Base-by-base conservation (phyloP, 2,797 vertebrate genomes). In the Brachyrhaphis roseni region DNA sequence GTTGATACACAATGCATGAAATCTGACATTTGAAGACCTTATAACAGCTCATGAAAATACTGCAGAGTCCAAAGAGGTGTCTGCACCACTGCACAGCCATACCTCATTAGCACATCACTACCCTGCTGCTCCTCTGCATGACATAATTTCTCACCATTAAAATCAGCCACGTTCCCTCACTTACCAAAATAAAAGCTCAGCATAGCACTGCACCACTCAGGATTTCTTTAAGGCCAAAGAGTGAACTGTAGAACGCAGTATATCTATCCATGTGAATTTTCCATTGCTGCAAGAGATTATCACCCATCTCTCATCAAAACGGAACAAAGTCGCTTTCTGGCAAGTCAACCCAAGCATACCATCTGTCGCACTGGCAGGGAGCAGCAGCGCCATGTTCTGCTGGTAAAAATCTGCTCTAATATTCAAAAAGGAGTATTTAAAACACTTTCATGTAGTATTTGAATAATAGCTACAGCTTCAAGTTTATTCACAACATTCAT, bases 331-430 rank as follows among this genome's bases (percentile, higher is more conserved):
- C 79, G 81, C 78, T 77, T 81, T 81, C 77, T 89, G 90, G 90
- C 88, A 86, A 91, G 83, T 81, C 75, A 82, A 75, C 79, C 86
- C 66, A 26, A 77, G 66, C 87, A 8, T 8, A 43, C 92, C 92
- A 93, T 92, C 92, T 93, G 92, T 81, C 84, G 80, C 53, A 0
- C 87, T 91, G 90, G 93, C 92, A 89, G 77, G 75, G 72, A 81
- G 49, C 88, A 76, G 74, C 73, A 34, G 72, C 31, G 71, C 53
- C 74, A 84, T 71, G 80, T 86, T 86, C 84, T 88, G 84, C 47
- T 76, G 64, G 41, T 84, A 76, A 79, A 81, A 76, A 86, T 80
- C 82, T 77, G 82, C 68, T 78, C 82, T 5, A 66, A 59, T 53
- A 75, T 62, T 86, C 78, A 87, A 11, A 84, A 53, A 84, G 46